Evolutionary conservation across 2,113 vertebrate genomes (phyloP).

Genomic region (Chlorodrepanis virens): DNA sequence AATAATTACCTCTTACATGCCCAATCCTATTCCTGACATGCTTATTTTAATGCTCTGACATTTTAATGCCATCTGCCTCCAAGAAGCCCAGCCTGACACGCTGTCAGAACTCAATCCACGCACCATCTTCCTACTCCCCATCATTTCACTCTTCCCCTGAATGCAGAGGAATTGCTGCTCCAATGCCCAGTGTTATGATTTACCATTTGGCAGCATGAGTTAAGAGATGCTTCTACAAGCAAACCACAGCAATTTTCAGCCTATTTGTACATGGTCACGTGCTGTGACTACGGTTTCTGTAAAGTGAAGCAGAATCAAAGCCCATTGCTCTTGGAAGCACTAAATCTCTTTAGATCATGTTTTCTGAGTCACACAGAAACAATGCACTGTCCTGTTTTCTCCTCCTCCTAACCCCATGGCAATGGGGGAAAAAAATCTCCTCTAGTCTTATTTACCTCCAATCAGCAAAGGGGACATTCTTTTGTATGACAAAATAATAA

Average conservation of each 20-base stretch:
- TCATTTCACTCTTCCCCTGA: background rate
- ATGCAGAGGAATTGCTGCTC: background rate
- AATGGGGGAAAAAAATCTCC: background rate
- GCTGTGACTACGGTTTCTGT: background rate
- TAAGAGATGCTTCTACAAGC: background rate
- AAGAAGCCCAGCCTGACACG: background rate
- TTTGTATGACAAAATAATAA: background rate
- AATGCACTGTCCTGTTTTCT: fast-evolving
- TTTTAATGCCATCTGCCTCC: conserved; percentile 30
- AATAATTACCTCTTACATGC: conserved; percentile 25
- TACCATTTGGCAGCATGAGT: background rate
- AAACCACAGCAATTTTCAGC: background rate
- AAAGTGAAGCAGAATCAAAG: background rate
- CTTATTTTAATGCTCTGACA: conserved; percentile 35
- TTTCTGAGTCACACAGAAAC: background rate
- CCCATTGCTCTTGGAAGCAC: background rate
- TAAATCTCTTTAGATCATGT: background rate
- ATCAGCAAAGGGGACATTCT: background rate
- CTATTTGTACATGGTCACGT: background rate
- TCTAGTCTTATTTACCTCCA: background rate
- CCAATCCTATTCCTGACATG: conserved; percentile 34
- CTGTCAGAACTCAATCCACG: conserved; percentile 12
- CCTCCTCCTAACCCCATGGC: background rate
- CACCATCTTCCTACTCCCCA: background rate
- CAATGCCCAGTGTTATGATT: background rate